Evolutionary conservation across 1,140 invertebrate species (phyloP), one percentile per base, ranked within the genome.

Genomic region (Ridgeia piscesae): DNA sequence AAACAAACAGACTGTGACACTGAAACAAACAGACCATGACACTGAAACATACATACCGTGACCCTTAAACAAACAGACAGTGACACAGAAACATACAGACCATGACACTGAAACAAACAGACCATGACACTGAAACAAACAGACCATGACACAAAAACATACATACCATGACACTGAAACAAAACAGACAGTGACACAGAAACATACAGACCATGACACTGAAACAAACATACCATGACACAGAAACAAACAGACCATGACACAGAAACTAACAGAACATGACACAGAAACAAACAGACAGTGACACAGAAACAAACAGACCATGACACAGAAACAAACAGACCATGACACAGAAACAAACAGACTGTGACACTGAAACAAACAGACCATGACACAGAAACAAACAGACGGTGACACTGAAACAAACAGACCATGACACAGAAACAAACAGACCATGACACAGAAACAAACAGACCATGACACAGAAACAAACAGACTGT

Each of bases 181-280:
- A n/a, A n/a, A n/a, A n/a, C 48, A 99, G 96, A 2, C 98, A 98
- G 97, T 98, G 97, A 95, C 98, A 99, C 97, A 98, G 95, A 58
- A 97, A 97, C 35, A n/a, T n/a, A n/a, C 48, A 99, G 96, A 2
- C 98, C 98, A 97, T 98, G 97, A 95, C 98, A 99, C 97, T 98
- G 95, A 58, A 97, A 97, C 35, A n/a, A n/a, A n/a, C n/a, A n/a
- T n/a, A n/a, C n/a, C n/a, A n/a, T n/a, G n/a, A n/a, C n/a, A n/a
- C n/a, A n/a, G n/a, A n/a, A n/a, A n/a, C n/a, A n/a, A n/a, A n/a
- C 48, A 99, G 96, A 2, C 98, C 98, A 97, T 98, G 97, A 95
- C 98, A 99, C 97, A 98, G 95, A 58, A 97, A 97, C 35, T n/a
- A n/a, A n/a, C 48, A 99, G 96, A 2, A 98, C 98, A 97, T 98